A percentile compares a stretch with the other conserved stretches of the same genome.
Conservation (phyloP, 2,113 vertebrate genomes). For the Aegypius monachus region DNA sequence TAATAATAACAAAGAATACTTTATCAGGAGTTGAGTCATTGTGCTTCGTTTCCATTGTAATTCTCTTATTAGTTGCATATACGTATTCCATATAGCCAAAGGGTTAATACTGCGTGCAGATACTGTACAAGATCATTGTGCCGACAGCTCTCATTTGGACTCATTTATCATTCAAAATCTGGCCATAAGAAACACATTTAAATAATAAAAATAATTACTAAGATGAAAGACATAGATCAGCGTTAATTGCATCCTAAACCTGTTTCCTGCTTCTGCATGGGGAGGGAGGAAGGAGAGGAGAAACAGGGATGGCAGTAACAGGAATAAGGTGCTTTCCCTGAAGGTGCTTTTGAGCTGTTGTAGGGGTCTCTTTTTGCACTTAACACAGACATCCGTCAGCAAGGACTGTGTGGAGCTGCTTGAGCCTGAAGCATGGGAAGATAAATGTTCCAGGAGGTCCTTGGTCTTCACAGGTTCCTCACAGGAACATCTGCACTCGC, state of each 20-base stretch:
- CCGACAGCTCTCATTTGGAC: background rate
- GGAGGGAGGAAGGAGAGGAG: background rate
- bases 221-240: background rate
- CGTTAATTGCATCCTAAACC: background rate
- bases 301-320: background rate
- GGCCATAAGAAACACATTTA: background rate
- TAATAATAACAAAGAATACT: conserved; percentile 23
- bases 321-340: background rate
- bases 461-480: background rate
- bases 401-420: background rate
- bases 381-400: background rate
- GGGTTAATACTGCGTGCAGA: background rate
- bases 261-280: background rate
- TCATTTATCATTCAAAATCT: conserved; percentile 4
- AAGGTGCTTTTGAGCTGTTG: background rate
- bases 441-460: background rate
- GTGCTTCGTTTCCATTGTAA: background rate
- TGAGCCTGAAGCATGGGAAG: background rate
- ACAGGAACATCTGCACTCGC: background rate
- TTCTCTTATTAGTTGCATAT: background rate
- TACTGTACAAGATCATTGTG: background rate
- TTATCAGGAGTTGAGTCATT: conserved; percentile 4
- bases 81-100: background rate
- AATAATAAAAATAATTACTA: conserved; percentile 21
- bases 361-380: background rate